phyloP scores from a whole-genome alignment of 1,140 invertebrate genomes.

The Heliothis subflexa region DNA sequence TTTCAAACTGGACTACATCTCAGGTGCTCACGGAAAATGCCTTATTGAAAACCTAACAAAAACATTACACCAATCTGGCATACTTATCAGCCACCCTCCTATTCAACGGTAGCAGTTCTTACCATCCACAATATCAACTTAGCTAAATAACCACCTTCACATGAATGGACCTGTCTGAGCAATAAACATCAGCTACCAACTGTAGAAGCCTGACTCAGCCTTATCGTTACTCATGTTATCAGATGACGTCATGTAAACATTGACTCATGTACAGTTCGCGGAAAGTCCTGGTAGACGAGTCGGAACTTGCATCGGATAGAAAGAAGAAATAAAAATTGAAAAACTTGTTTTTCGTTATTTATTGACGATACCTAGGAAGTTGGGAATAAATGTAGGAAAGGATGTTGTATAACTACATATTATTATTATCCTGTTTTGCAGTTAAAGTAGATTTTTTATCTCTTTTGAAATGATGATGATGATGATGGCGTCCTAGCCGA shows the following conservation, averaged over 20 bases:
- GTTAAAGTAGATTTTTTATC: too few species aligned
- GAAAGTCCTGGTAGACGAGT: constrained; percentile 32
- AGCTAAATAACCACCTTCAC: not conserved
- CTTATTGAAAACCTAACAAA: too few species aligned
- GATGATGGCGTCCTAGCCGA: too few species aligned
- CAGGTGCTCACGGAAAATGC: too few species aligned
- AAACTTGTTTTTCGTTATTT: not conserved
- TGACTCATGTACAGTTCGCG: constrained; percentile 29
- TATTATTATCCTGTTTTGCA: too few species aligned
- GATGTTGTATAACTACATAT: too few species aligned
- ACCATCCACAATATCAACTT: not conserved
- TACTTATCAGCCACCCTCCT: too few species aligned
- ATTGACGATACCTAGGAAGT: not conserved
- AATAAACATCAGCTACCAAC: not conserved
- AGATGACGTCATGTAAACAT: constrained; percentile 46
- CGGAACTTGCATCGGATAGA: not conserved
- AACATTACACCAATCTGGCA: too few species aligned
- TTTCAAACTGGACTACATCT: too few species aligned
- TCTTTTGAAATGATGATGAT: too few species aligned
- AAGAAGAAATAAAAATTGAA: not conserved
- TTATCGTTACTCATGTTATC: constrained; percentile 44
- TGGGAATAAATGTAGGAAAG: not conserved
- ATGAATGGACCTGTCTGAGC: not conserved
- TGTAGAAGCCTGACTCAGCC: constrained; percentile 16
- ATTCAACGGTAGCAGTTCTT: not conserved